A percentile compares a stretch with the other conserved stretches of the same genome.
Evolutionary conservation across 37 sponge, comb jelly and placozoan species (phyloP).

Genomic region (Chondrosia reniformis): DNA sequence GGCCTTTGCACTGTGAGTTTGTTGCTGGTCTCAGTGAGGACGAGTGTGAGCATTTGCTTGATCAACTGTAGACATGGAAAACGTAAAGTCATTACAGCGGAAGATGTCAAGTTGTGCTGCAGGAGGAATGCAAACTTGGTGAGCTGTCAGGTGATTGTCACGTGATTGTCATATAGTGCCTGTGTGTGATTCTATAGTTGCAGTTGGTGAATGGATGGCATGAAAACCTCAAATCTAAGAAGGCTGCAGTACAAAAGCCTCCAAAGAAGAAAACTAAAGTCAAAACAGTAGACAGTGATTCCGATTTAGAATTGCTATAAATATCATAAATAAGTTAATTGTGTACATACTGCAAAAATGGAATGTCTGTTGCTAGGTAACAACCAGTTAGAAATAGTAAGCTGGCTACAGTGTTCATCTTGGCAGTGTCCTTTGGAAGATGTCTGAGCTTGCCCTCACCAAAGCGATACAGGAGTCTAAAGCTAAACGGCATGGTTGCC

Average conservation of each 20-base stretch:
- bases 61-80: slow-evolving; percentile 57
- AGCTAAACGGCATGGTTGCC: slow-evolving; percentile 50
- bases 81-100: slow-evolving; percentile 44
- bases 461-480: slow-evolving; percentile 62
- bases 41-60: neutral
- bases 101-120: slow-evolving; percentile 62
- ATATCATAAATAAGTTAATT: too few relatives aligned
- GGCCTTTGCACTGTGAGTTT: slow-evolving; percentile 62
- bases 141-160: neutral
- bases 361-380: slow-evolving; percentile 27
- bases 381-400: slow-evolving; percentile 59
- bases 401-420: slow-evolving; percentile 40
- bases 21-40: neutral
- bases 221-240: slow-evolving; percentile 12
- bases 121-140: slow-evolving; percentile 28
- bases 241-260: neutral
- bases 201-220: slow-evolving; percentile 2
- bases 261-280: neutral
- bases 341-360: slow-evolving; percentile 4
- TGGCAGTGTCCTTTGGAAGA: slow-evolving; percentile 33
- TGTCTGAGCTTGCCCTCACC: slow-evolving; percentile 26
- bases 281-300: slow-evolving; percentile 15
- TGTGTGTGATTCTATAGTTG: neutral
- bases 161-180: neutral
- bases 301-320: slow-evolving; percentile 13